Evolutionary conservation across 2,888 invertebrate species (phyloP).

Genomic region (Volucella inanis): DNA sequence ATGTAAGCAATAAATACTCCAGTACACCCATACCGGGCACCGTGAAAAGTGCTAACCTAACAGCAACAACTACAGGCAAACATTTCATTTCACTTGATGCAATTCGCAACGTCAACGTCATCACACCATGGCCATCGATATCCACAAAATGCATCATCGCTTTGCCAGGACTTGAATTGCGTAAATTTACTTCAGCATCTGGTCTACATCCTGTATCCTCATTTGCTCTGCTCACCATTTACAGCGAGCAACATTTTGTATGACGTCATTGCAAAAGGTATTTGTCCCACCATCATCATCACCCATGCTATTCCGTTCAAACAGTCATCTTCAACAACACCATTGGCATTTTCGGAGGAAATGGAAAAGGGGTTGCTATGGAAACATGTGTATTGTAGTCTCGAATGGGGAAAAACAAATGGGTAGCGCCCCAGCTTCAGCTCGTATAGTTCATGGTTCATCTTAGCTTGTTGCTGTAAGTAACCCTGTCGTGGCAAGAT

Average conservation of each 20-base stretch:
- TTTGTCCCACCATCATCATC: conserved; percentile 1
- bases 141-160: conserved; percentile 53
- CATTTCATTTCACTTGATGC: conserved; percentile 27
- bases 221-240: conserved; percentile 41
- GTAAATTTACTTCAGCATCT: conserved; percentile 39
- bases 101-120: conserved; percentile 49
- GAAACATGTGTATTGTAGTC: conserved; percentile 37
- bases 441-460: conserved; percentile 32
- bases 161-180: conserved; percentile 40
- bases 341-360: conserved; percentile 31
- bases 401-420: conserved; percentile 7
- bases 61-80: conserved; percentile 46
- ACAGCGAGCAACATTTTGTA: conserved; percentile 48
- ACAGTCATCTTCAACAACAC: background rate
- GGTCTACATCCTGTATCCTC: conserved; percentile 41
- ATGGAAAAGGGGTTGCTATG: conserved; percentile 32
- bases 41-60: conserved; percentile 33
- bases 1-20: too few relatives aligned
- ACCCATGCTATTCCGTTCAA: background rate
- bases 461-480: conserved; percentile 66
- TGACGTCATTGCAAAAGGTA: conserved; percentile 57
- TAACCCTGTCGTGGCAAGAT: conserved; percentile 44
- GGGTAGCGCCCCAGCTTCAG: conserved; percentile 22
- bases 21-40: background rate
- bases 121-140: conserved; percentile 27